Evolutionary conservation across 2,888 invertebrate species (phyloP), one percentile per base, ranked within the genome.

Genomic region (Omphaloscelis lunosa): DNA sequence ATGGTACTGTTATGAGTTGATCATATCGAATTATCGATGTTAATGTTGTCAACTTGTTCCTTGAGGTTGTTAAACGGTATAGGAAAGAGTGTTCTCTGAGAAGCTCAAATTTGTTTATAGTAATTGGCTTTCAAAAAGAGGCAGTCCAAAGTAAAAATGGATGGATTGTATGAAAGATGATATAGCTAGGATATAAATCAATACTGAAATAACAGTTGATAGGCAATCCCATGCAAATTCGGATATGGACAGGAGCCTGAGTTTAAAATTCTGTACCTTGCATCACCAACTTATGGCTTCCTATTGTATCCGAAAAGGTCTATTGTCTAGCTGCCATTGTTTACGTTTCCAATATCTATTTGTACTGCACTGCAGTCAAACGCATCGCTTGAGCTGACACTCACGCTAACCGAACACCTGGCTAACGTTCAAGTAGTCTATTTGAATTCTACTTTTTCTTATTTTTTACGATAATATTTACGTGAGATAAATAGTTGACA

Each of bases 401-500:
- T 72, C 58, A 51, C 15, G 29, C 63, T 48, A 11, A 34, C 51
- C 4, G 29, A 69, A 79, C 79, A 82, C 77, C 75, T 59, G 80
- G 66, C 76, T 78, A 51, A 65, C 71, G 9, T 67, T 61, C 20
- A 71, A 79, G 62, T 74, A 70, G 67, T 53, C 27, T 67, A 59
- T 39, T 82, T 72, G 61, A 77, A 63, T 74, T 34, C 62, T 23
- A 70, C 58, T 74, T 79, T 79, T 79, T 75, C 56, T 73, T 79
- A 65, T 63, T 77, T 77, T 75, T 68, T 29, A 51, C 23, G 12
- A 72, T 58, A 80, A 77, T 76, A 77, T 86, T 84, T 82, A 78
- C 78, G 11, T 20, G 15, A 61, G 77, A 72, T 81, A 80, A 79
- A 84, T 61, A 78, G 56, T 68, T 80, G 78, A 77, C 75, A 86